Percentiles rank a stretch among this genome's conserved stretches.
Evolutionary conservation across 2,888 invertebrate genomes (phyloP).

Genomic region (Ophion costatus): DNA sequence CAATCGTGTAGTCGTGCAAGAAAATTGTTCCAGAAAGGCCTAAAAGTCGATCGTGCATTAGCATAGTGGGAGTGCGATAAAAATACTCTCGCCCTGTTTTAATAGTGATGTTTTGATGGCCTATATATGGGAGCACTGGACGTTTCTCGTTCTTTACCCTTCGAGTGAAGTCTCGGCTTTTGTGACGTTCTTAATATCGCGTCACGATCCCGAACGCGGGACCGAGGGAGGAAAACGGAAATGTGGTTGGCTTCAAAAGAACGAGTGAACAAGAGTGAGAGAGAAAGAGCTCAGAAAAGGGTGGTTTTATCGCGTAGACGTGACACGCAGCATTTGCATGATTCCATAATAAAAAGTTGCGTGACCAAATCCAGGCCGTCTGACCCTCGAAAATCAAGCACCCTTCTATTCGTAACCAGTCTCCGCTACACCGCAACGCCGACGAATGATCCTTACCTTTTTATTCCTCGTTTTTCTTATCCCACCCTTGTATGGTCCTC

Average conservation of each 20-base stretch:
- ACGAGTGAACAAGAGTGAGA: constrained; percentile 1
- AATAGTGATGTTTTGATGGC: background rate
- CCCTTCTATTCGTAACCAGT: constrained; percentile 28
- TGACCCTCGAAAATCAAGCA: constrained; percentile 61
- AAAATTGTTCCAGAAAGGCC: background rate
- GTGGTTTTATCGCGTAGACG: constrained; percentile 67
- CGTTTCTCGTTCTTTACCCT: constrained; percentile 41
- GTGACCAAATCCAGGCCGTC: constrained; percentile 66
- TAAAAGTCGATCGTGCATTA: background rate
- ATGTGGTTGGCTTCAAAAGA: constrained; percentile 62
- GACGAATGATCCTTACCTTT: constrained; percentile 31
- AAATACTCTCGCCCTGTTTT: background rate
- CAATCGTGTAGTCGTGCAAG: too few relatives aligned
- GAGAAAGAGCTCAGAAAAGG: constrained; percentile 38
- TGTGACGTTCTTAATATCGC: constrained; percentile 45
- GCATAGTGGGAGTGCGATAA: background rate
- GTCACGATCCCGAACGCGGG: constrained; percentile 12
- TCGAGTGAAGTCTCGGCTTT: constrained; percentile 39
- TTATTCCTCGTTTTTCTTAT: constrained; percentile 9
- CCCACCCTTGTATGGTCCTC: background rate
- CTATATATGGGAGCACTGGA: constrained; percentile 2
- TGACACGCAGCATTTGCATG: constrained; percentile 69
- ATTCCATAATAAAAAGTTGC: constrained; percentile 69
- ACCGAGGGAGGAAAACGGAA: constrained; percentile 47
- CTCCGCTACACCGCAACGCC: constrained; percentile 9